Percentiles rank a stretch among this genome's conserved stretches.
These are phyloP conservation scores for Endotricha flammealis DNA, from an alignment of 2,888 invertebrate species.

Conservation along the genomic window DNA sequence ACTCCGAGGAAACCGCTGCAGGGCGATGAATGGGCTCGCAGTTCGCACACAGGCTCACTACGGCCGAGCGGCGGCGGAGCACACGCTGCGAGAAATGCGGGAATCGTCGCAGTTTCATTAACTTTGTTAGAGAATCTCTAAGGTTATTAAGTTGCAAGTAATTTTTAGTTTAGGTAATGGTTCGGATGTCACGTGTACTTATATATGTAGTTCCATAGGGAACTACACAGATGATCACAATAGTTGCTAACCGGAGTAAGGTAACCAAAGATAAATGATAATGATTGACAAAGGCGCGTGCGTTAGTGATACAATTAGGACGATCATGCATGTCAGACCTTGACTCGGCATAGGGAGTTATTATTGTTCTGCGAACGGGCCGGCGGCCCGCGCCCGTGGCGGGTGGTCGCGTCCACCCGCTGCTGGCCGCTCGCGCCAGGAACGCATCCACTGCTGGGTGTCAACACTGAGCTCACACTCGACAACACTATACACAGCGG, in stretches of 20 bases:
- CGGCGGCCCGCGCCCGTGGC: slow-evolving; percentile 18
- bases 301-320: slow-evolving; percentile 32
- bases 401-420: slow-evolving; percentile 21
- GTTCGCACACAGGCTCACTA: too few species aligned
- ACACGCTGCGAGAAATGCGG: too few species aligned
- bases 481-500: slow-evolving; percentile 27
- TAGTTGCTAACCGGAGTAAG: too few species aligned
- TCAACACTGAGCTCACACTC: slow-evolving; percentile 17
- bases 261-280: slow-evolving; percentile 13
- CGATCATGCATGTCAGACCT: slow-evolving; percentile 33
- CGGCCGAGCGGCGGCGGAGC: too few species aligned
- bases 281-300: slow-evolving; percentile 27
- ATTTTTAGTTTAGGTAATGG: too few species aligned
- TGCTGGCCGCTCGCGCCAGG: slow-evolving; percentile 10
- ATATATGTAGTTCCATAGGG: too few species aligned
- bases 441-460: background rate
- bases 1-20: background rate
- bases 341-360: slow-evolving; percentile 45
- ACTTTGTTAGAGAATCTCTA: too few species aligned
- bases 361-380: slow-evolving; percentile 39
- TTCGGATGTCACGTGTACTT: too few species aligned
- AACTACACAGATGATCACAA: too few species aligned
- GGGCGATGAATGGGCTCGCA: background rate
- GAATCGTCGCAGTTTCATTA: too few species aligned
- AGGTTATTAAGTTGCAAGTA: too few species aligned